Evolutionary conservation across 2,888 invertebrate genomes (phyloP).

Genomic region (Nezara viridula): DNA sequence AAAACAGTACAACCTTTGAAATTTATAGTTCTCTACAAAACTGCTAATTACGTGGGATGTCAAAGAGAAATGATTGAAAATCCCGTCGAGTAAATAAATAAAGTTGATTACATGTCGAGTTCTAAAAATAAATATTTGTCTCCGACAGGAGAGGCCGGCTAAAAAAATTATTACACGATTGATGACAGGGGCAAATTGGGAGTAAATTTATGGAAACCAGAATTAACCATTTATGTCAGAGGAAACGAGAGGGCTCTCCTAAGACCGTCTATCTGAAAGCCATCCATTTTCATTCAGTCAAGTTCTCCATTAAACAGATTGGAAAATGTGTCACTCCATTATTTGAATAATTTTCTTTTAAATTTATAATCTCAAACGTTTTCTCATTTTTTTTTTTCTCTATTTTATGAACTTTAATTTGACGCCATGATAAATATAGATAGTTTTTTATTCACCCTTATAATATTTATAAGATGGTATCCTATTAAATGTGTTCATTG

Average conservation of each 20-base stretch:
- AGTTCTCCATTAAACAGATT: constrained; percentile 36
- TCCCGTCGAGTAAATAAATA: background rate
- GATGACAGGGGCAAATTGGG: constrained; percentile 17
- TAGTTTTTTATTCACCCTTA: background rate
- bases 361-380: constrained; percentile 3
- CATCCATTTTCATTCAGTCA: constrained; percentile 45
- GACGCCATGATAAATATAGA: background rate
- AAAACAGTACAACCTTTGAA: too few relatives aligned
- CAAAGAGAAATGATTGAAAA: background rate
- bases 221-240: constrained; percentile 31
- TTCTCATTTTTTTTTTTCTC: background rate
- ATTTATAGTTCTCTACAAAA: too few relatives aligned
- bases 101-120: constrained; percentile 25
- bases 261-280: background rate
- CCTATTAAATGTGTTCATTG: too few relatives aligned
- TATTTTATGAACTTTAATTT: background rate
- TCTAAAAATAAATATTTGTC: constrained; percentile 2
- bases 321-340: constrained; percentile 42
- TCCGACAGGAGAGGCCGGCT: background rate
- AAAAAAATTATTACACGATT: constrained; percentile 16
- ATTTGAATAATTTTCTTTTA: constrained; percentile 11
- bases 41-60: background rate
- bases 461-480: too few relatives aligned
- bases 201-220: constrained; percentile 11
- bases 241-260: background rate